Evolutionary conservation across 2,113 vertebrate species (phyloP).

Genomic region (Corythornis cristatus): DNA sequence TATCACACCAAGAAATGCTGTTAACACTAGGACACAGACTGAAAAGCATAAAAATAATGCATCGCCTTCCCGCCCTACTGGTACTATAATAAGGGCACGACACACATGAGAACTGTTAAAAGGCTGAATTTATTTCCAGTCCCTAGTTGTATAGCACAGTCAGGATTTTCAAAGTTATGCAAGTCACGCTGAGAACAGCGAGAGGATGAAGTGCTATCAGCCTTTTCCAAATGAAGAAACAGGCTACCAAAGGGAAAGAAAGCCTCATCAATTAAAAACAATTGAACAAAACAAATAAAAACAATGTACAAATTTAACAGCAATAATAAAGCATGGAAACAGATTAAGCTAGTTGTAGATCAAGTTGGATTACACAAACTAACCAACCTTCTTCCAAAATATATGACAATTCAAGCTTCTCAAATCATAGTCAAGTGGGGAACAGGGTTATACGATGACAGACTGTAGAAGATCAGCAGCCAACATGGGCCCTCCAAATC

Average conservation of each 20-base stretch:
- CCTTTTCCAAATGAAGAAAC: slow-evolving; percentile 7
- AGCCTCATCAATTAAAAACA: not conserved
- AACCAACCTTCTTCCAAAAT: not conserved
- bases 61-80: not conserved
- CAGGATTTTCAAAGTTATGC: not conserved
- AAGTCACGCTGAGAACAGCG: not conserved
- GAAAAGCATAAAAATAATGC: slow-evolving; percentile 26
- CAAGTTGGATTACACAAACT: not conserved
- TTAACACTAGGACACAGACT: not conserved
- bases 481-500: not conserved
- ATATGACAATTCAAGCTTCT: not conserved
- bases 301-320: not conserved
- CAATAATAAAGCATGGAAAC: not conserved
- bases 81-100: slow-evolving; percentile 12
- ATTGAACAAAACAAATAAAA: too few relatives aligned
- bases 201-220: not conserved
- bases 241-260: not conserved
- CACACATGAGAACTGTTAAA: not conserved
- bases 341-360: not conserved
- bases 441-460: not conserved
- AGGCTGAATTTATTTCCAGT: not conserved
- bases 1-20: not conserved
- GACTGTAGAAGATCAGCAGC: not conserved
- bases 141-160: not conserved
- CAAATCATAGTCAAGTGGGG: not conserved